Evolutionary conservation across 2,888 invertebrate genomes (phyloP).

Genomic region (Acleris sparsana): DNA sequence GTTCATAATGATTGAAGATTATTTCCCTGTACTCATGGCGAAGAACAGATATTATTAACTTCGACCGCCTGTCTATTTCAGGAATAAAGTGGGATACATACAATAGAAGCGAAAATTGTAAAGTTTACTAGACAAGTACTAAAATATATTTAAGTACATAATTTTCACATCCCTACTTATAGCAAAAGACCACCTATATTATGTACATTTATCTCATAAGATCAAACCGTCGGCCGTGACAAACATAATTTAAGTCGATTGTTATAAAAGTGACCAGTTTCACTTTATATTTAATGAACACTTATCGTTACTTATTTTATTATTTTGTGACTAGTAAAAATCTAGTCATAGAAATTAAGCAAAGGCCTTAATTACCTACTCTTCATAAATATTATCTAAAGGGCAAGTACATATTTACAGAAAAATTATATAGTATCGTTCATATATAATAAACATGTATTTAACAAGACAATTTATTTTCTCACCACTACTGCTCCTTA

Average conservation of each 20-base stretch:
- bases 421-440: conserved; percentile 61
- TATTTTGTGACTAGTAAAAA: conserved; percentile 75
- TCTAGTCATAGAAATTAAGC: conserved; percentile 71
- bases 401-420: conserved; percentile 77
- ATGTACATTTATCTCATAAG: conserved; percentile 24
- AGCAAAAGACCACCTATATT: conserved; percentile 9
- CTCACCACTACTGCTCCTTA: conserved; percentile 59
- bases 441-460: conserved; percentile 66
- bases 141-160: conserved; percentile 34
- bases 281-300: conserved; percentile 23
- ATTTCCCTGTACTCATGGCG: no score
- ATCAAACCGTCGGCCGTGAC: conserved; percentile 11
- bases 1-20: no score
- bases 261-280: conserved; percentile 22
- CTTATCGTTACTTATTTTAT: conserved; percentile 42
- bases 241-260: conserved; percentile 21
- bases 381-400: conserved; percentile 67
- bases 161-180: conserved; percentile 25
- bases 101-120: not conserved
- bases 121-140: conserved; percentile 16
- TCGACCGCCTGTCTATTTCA: not conserved
- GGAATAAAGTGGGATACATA: conserved; percentile 6
- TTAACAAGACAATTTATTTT: conserved; percentile 44
- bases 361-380: conserved; percentile 54
- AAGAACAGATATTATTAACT: no score